Percentiles rank a stretch among this genome's conserved stretches.
Conservation (phyloP, 1,140 invertebrate genomes). For the Drosophila tani region DNA sequence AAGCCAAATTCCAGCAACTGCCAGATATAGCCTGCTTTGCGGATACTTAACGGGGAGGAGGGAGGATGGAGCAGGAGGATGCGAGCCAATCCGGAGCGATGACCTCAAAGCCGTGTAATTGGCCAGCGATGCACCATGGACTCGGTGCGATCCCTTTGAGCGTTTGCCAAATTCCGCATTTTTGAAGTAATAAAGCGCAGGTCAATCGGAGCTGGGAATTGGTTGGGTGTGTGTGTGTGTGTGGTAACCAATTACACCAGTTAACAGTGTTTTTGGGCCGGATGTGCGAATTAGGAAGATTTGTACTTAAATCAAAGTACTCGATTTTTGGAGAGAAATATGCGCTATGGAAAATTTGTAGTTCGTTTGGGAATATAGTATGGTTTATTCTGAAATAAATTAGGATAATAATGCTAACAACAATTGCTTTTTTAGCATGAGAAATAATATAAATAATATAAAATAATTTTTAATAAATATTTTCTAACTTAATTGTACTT, state of each 20-base stretch:
- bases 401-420: no score
- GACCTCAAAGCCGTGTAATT: conserved; percentile 21
- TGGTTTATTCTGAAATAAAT: no score
- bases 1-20: conserved; percentile 40
- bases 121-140: conserved; percentile 30
- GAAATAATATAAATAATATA: no score
- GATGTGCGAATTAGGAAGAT: not conserved
- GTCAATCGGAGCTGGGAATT: conserved; percentile 4
- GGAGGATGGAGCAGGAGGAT: conserved; percentile 10
- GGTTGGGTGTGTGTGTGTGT: conserved; percentile 2
- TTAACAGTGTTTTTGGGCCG: conserved; percentile 2
- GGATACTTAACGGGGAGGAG: conserved; percentile 53
- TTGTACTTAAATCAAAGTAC: not conserved
- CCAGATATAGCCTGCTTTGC: conserved; percentile 53
- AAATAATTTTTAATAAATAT: no score
- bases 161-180: conserved; percentile 61
- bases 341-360: not conserved
- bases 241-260: conserved; percentile 13
- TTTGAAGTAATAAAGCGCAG: conserved; percentile 66
- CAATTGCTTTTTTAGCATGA: no score
- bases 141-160: conserved; percentile 50
- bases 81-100: conserved; percentile 4
- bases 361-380: no score
- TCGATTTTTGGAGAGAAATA: no score
- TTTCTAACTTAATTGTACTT: no score